Evolutionary conservation across 2,797 vertebrate species (phyloP).

Genomic region (Cuniculus paca): DNA sequence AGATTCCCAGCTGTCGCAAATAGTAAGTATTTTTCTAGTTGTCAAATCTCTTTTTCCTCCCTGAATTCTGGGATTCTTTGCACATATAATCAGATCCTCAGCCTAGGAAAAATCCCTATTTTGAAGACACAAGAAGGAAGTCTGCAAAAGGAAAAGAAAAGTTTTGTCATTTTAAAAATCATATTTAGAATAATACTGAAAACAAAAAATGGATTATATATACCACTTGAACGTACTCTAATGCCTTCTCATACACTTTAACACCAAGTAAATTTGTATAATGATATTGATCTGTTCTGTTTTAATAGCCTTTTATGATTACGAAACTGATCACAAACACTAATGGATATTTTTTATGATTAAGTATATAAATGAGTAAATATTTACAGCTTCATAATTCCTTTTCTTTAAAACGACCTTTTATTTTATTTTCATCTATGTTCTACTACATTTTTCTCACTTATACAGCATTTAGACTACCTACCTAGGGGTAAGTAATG

Average conservation of each 20-base stretch:
- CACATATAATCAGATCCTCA: neutral
- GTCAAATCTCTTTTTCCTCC: constrained; percentile 48
- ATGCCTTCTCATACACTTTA: neutral
- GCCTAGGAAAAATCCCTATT: neutral
- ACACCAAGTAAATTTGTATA: neutral
- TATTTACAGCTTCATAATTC: neutral
- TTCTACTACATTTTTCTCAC: neutral
- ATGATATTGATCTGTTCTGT: neutral
- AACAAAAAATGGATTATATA: neutral
- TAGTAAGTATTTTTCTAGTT: constrained; percentile 48
- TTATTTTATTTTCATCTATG: neutral
- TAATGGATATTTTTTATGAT: neutral
- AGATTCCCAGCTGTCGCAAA: constrained; percentile 64
- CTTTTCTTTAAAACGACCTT: neutral
- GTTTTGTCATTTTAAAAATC: neutral
- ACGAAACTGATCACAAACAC: neutral
- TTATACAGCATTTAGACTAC: neutral
- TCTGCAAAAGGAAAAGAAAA: neutral
- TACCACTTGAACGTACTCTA: neutral
- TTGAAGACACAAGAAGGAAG: neutral
- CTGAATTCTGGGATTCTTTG: constrained; percentile 35
- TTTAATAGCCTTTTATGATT: neutral
- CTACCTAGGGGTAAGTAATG: neutral
- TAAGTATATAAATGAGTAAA: neutral
- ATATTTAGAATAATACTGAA: neutral